phyloP scores from a whole-genome alignment of 1,140 invertebrate genomes.

The Drosophila watanabei region DNA sequence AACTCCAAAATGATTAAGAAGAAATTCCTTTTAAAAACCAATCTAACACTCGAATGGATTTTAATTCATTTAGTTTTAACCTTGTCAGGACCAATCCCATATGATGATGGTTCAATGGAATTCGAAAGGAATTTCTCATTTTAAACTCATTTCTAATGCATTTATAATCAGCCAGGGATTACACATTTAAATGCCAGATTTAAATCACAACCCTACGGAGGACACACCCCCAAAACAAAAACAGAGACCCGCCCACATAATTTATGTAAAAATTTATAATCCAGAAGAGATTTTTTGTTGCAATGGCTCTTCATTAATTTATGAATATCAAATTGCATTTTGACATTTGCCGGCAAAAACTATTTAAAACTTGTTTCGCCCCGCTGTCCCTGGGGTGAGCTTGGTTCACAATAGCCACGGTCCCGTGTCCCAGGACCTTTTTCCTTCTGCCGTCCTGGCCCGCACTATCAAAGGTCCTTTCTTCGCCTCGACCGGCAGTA shows the following conservation, averaged over 20 bases:
- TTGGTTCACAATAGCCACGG: conserved; percentile 30
- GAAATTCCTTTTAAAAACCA: neutral
- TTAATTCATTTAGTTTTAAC: conserved; percentile 9
- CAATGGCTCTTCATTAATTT: conserved; percentile 76
- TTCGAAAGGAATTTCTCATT: conserved; percentile 31
- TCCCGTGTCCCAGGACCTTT: conserved; percentile 24
- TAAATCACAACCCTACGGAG: conserved; percentile 39
- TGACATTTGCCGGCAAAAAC: conserved; percentile 79
- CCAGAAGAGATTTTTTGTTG: conserved; percentile 62
- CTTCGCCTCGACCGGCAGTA: conserved; percentile 9
- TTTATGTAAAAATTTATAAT: conserved; percentile 74
- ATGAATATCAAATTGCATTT: conserved; percentile 81
- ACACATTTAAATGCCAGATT: conserved; percentile 63
- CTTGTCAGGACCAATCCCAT: neutral
- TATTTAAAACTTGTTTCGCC: conserved; percentile 75
- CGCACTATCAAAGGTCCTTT: conserved; percentile 26
- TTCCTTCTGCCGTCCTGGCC: neutral
- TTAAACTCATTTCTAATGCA: conserved; percentile 41
- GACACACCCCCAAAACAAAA: neutral
- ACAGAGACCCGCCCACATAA: conserved; percentile 37
- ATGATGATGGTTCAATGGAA: conserved; percentile 17
- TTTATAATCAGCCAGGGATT: conserved; percentile 62
- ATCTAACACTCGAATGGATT: neutral
- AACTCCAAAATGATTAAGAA: neutral
- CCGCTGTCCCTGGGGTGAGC: neutral